A percentile compares a stretch with the other conserved stretches of the same genome.
These are phyloP conservation scores for Yponomeuta cagnagella DNA, from an alignment of 2,888 invertebrate species.

Conservation along the genomic window DNA sequence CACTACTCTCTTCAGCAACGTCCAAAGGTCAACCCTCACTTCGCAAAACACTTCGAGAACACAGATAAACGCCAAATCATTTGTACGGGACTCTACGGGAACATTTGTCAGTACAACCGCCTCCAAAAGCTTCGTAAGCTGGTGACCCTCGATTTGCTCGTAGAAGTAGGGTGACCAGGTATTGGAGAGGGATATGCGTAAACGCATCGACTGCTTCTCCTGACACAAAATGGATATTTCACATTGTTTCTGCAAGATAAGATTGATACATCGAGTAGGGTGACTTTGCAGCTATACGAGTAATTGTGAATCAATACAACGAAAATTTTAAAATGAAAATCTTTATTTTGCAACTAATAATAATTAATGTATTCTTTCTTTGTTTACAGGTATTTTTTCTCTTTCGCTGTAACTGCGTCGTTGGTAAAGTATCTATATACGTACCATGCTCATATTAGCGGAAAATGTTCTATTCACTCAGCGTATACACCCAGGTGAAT, in stretches of 20 bases:
- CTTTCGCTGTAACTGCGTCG: no score
- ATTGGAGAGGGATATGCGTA: background rate
- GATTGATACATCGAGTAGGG: constrained; percentile 12
- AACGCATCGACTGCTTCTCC: background rate
- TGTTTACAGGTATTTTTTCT: no score
- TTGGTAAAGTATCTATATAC: no score
- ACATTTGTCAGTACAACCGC: constrained; percentile 7
- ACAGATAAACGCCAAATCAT: constrained; percentile 14
- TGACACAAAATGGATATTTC: constrained; percentile 10
- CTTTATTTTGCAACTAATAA: no score
- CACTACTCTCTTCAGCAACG: background rate
- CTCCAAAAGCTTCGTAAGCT: background rate
- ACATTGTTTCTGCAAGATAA: constrained; percentile 15
- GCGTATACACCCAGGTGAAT: no score
- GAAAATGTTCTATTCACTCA: no score
- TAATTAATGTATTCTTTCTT: no score
- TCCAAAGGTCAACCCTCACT: background rate
- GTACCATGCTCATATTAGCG: no score
- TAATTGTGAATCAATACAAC: background rate
- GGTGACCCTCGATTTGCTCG: background rate
- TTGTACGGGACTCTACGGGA: background rate
- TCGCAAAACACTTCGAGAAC: background rate
- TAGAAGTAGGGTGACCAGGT: background rate
- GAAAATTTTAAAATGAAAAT: background rate
- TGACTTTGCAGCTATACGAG: background rate